Percentiles rank a stretch among this genome's conserved stretches.
Evolutionary conservation across 2,113 vertebrate genomes (phyloP).

Genomic region (Peromyscus leucopus): DNA sequence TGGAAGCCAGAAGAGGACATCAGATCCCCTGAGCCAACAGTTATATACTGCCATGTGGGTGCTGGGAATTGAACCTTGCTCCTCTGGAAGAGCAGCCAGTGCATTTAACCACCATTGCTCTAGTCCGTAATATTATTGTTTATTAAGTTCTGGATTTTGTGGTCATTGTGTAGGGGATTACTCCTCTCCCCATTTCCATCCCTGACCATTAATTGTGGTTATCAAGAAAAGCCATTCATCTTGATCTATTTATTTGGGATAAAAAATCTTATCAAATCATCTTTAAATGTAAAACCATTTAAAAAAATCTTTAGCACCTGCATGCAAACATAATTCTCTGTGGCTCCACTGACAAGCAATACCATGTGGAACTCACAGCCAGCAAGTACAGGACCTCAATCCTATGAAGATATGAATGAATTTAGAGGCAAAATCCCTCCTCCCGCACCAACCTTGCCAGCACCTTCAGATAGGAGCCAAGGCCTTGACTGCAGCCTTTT

Average conservation of each 20-base stretch:
- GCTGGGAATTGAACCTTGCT: neutral
- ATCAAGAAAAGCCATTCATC: slow-evolving; percentile 26
- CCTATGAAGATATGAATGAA: neutral
- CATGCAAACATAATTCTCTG: neutral
- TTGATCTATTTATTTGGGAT: slow-evolving; percentile 2
- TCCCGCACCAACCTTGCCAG: neutral
- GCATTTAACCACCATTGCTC: neutral
- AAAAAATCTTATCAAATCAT: neutral
- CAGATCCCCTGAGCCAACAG: neutral
- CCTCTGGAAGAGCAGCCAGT: neutral
- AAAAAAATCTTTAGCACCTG: neutral
- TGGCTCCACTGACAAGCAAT: neutral
- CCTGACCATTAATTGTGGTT: neutral
- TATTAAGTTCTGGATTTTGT: neutral
- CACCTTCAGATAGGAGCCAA: neutral
- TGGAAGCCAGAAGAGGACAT: neutral
- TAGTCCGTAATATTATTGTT: neutral
- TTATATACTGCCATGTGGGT: neutral
- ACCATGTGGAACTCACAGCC: neutral
- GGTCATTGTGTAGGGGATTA: neutral
- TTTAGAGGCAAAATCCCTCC: neutral
- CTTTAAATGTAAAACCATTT: neutral
- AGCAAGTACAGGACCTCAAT: neutral
- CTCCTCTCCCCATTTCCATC: neutral
- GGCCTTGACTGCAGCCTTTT: neutral